phyloP scores from a whole-genome alignment of 2,888 invertebrate species.

The Eristalinus sepulchralis region DNA sequence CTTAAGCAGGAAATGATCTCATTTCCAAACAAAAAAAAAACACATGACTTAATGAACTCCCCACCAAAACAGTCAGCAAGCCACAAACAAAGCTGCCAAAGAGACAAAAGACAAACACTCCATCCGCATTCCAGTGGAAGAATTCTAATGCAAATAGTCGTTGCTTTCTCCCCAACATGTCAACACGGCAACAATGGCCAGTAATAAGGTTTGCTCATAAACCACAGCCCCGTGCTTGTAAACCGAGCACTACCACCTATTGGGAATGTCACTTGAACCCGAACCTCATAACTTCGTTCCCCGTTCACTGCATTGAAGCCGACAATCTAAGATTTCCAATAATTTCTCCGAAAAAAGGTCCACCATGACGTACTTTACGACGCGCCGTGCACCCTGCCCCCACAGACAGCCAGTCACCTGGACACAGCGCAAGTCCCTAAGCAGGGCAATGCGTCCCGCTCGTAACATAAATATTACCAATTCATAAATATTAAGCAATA shows the following conservation, averaged over 20 bases:
- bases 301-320: constrained; percentile 42
- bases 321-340: not conserved
- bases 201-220: constrained; percentile 4
- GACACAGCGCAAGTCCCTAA: constrained; percentile 25
- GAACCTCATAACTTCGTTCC: constrained; percentile 58
- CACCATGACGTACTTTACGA: constrained; percentile 47
- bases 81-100: not conserved
- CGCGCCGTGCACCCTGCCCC: not conserved
- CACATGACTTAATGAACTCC: not conserved
- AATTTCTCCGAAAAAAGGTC: constrained; percentile 29
- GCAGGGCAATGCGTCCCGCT: not conserved
- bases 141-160: not conserved
- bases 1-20: too few relatives aligned
- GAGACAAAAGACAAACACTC: not conserved
- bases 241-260: constrained; percentile 38
- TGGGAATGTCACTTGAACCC: constrained; percentile 24
- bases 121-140: not conserved
- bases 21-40: too few relatives aligned
- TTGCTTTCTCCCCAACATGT: not conserved
- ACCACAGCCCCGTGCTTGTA: not conserved
- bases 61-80: not conserved
- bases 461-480: constrained; percentile 62
- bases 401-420: constrained; percentile 29
- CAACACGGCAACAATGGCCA: constrained; percentile 3
- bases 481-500: constrained; percentile 69